Conservation (phyloP, 2,888 invertebrate genomes). For the Nemurella pictetii region DNA sequence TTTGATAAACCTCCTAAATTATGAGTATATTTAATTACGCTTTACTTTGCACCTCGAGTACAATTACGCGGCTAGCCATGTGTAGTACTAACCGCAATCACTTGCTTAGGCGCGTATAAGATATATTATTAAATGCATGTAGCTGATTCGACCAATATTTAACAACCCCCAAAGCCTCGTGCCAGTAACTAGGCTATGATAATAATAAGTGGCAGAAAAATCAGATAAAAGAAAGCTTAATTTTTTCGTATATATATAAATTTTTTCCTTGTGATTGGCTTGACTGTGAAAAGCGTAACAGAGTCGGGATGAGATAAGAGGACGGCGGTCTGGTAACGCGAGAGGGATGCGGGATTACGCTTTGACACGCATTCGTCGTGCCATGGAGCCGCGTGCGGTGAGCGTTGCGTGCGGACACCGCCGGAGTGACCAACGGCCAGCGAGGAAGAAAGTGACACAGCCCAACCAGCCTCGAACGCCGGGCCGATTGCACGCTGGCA, state of each 20-base stretch:
- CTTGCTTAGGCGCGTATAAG: neutral
- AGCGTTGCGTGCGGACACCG: neutral
- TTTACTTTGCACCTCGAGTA: neutral
- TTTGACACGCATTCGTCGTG: slow-evolving; percentile 15
- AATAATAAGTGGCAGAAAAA: slow-evolving; percentile 33
- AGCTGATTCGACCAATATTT: neutral
- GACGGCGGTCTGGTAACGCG: neutral
- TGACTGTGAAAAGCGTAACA: neutral
- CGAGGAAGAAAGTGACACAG: neutral
- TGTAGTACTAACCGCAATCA: neutral
- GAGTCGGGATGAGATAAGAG: slow-evolving; percentile 9
- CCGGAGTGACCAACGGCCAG: neutral
- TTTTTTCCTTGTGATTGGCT: neutral
- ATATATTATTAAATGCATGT: neutral
- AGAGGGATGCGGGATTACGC: slow-evolving; percentile 13
- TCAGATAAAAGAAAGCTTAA: slow-evolving; percentile 16
- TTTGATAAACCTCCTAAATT: neutral
- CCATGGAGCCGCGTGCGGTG: neutral
- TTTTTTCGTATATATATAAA: no score
- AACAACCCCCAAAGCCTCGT: slow-evolving; percentile 1
- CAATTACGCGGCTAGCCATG: neutral
- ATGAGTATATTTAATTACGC: neutral
- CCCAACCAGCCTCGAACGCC: no score
- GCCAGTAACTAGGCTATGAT: slow-evolving; percentile 23
- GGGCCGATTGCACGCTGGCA: neutral